Evolutionary conservation across 2,113 vertebrate species (phyloP), one percentile per base, ranked within the genome.

Genomic region (Alligator mississippiensis): DNA sequence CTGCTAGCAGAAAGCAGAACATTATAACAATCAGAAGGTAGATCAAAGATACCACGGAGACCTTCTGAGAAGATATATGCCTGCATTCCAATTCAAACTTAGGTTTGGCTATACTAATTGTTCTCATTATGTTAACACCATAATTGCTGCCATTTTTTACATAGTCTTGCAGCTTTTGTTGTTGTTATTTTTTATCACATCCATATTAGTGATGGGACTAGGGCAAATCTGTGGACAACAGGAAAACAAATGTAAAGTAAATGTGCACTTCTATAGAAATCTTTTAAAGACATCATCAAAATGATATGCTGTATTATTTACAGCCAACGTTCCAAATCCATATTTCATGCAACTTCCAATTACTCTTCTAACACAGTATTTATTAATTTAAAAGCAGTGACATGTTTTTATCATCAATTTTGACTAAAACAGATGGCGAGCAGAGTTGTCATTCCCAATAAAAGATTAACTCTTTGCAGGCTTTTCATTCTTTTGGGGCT

Each of bases 261-360:
- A 27, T 25, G 55, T 21, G 68, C 47, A 59, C 55, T 74, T 64
- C 84, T 55, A 82, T 64, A 64, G 90, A 91, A 94, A 85, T 74
- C 27, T 15, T 83, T 77, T 30, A 58, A 96, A 96, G 77, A 82
- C 77, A 68, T 94, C 87, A 87, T 82, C 87, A 91, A 95, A 93
- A 55, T 38, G 68, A 38, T 54, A 81, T 28, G 13, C 83, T 93
- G 55, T 66, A 84, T 82, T 93, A 89, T 96, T 93, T 82, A 85
- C 74, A 59, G 21, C 57, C 60, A 19, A 87, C 89, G 66, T 8
- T 76, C 38, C 63, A 86, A 95, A 96, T 94, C 89, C 24, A 2
- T 92, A 63, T 95, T 96, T 96, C 91, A 95, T 81, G 91, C 92
- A 90, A 93, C 70, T 96, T 95, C 63, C 85, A 92, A 85, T 94